Conservation (phyloP, 2,113 vertebrate species). For the Pedetes capensis region DNA sequence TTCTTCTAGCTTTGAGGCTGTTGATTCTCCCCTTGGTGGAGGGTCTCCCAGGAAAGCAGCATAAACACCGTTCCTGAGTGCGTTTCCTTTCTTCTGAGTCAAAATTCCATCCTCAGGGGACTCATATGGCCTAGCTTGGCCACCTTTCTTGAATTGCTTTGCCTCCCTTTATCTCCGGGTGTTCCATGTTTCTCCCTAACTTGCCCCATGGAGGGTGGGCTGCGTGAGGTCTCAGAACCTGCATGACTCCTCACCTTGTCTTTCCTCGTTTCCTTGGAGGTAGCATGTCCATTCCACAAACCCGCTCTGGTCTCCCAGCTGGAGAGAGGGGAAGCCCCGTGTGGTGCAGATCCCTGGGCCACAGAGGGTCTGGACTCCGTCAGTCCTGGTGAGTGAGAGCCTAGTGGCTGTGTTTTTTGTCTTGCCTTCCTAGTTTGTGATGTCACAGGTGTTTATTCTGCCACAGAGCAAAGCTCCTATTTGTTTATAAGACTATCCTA, state of each 20-base stretch:
- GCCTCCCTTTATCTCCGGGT: not conserved
- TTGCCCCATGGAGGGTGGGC: not conserved
- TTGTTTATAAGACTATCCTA: no score
- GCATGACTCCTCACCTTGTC: not conserved
- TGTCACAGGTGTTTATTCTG: no score
- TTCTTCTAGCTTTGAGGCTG: not conserved
- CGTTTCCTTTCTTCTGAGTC: not conserved
- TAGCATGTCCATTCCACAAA: not conserved
- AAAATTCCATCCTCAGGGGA: not conserved
- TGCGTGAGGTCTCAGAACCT: not conserved
- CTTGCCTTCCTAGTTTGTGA: not conserved
- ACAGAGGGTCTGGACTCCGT: not conserved
- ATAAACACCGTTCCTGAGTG: not conserved
- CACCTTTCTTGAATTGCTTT: not conserved
- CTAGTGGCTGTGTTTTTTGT: not conserved
- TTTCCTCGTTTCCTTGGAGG: not conserved
- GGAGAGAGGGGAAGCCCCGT: constrained; percentile 33
- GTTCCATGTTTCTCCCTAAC: not conserved
- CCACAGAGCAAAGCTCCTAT: no score
- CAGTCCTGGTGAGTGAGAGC: constrained; percentile 40
- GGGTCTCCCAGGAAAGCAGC: not conserved
- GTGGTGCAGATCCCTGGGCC: constrained; percentile 20
- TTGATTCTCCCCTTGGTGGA: not conserved
- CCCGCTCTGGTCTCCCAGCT: constrained; percentile 52
- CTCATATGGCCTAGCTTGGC: not conserved